Percentiles rank a stretch among this genome's conserved stretches.
Evolutionary conservation across 2,113 vertebrate species (phyloP).

Genomic region (Hippocampus mohnikei): DNA sequence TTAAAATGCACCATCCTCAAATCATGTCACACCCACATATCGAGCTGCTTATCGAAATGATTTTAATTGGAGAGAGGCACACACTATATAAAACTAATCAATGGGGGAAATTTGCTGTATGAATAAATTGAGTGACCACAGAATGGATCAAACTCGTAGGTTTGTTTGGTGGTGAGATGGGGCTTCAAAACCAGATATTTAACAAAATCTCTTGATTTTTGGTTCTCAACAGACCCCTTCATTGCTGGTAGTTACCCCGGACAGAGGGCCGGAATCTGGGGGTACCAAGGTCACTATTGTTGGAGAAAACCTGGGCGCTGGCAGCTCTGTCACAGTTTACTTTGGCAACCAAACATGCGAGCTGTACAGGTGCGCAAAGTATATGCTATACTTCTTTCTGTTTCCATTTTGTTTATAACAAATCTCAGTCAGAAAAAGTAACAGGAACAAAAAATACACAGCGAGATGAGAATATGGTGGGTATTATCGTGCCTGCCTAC

Average conservation of each 20-base stretch:
- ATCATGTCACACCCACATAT: too few relatives aligned
- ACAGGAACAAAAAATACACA: slow-evolving; percentile 8
- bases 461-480: not conserved
- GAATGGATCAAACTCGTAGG: not conserved
- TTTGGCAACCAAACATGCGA: slow-evolving; percentile 92
- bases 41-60: too few relatives aligned
- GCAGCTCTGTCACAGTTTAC: slow-evolving; percentile 80
- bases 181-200: not conserved
- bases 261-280: slow-evolving; percentile 89
- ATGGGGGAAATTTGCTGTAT: too few relatives aligned
- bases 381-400: not conserved
- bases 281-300: slow-evolving; percentile 94
- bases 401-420: not conserved
- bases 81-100: too few relatives aligned
- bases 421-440: not conserved
- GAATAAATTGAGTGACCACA: too few relatives aligned
- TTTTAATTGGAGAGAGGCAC: too few relatives aligned
- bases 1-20: too few relatives aligned
- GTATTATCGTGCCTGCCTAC: slow-evolving; percentile 48
- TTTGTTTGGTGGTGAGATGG: not conserved
- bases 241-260: slow-evolving; percentile 82
- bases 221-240: slow-evolving; percentile 74
- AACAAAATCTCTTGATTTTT: slow-evolving; percentile 5
- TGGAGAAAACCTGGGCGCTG: slow-evolving; percentile 85
- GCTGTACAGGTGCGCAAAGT: slow-evolving; percentile 79